phyloP scores from a whole-genome alignment of 2,113 vertebrate genomes.

The Chauna torquata region DNA sequence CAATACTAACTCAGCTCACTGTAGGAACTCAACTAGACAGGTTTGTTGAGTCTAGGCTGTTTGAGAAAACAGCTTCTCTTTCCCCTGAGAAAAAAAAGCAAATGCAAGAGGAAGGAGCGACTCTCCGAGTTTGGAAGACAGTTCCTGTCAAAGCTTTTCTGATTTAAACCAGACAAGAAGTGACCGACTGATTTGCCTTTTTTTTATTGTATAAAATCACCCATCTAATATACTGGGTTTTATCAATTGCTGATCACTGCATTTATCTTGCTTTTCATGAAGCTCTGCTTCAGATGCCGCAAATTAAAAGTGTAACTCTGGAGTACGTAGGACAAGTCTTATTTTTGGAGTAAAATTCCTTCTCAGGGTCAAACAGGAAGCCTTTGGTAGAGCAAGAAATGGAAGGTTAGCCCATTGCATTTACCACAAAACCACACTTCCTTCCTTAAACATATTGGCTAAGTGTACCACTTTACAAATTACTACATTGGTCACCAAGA shows the following conservation, averaged over 20 bases:
- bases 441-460: background rate
- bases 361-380: background rate
- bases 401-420: background rate
- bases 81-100: background rate
- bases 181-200: background rate
- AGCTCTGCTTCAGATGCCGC: conserved; percentile 29
- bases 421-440: background rate
- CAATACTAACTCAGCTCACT: background rate
- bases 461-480: background rate
- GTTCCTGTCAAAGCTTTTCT: background rate
- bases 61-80: background rate
- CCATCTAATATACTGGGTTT: background rate
- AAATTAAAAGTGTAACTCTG: background rate
- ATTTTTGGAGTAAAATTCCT: background rate
- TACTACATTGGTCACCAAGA: background rate
- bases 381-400: background rate
- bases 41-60: fast-evolving
- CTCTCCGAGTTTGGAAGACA: background rate
- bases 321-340: background rate
- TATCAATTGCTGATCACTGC: background rate
- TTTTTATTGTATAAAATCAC: background rate
- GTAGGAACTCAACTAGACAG: background rate
- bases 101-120: background rate
- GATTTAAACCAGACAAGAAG: background rate
- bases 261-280: conserved; percentile 13